phyloP scores from a whole-genome alignment of 2,113 vertebrate genomes.

The Platysternon megacephalum region DNA sequence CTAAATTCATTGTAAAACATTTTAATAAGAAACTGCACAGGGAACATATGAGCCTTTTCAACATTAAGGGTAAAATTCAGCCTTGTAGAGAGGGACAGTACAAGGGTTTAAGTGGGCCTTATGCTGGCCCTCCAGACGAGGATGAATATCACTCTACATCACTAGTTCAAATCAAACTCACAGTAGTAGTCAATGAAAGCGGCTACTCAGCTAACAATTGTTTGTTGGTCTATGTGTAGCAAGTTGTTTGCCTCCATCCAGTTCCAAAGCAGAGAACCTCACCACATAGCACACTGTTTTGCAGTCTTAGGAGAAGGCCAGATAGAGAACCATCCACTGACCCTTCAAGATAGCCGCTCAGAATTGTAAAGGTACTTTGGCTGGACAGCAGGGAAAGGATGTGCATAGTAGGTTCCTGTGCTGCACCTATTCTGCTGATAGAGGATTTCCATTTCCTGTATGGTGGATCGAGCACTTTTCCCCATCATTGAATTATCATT shows the following conservation, averaged over 20 bases:
- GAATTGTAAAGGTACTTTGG: neutral
- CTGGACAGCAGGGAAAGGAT: neutral
- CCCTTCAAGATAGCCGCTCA: neutral
- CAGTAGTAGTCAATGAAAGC: neutral
- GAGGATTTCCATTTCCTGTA: neutral
- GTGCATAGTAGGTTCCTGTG: neutral
- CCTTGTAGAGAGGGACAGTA: neutral
- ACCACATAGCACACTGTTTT: neutral
- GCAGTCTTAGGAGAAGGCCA: accelerated
- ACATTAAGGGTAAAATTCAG: neutral
- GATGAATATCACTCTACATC: neutral
- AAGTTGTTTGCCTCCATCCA: neutral
- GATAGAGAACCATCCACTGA: neutral
- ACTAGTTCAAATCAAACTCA: neutral
- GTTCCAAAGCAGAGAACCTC: neutral
- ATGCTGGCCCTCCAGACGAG: neutral
- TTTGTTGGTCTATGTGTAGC: neutral
- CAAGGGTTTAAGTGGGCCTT: neutral
- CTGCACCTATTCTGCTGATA: neutral
- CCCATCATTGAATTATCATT: neutral
- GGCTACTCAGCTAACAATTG: neutral
- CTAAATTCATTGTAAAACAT: neutral
- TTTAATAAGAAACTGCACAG: neutral
- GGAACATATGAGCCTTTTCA: neutral
- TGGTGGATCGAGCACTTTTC: neutral